phyloP scores from a whole-genome alignment of 2,797 vertebrate genomes.

The Darevskia mixta region DNA sequence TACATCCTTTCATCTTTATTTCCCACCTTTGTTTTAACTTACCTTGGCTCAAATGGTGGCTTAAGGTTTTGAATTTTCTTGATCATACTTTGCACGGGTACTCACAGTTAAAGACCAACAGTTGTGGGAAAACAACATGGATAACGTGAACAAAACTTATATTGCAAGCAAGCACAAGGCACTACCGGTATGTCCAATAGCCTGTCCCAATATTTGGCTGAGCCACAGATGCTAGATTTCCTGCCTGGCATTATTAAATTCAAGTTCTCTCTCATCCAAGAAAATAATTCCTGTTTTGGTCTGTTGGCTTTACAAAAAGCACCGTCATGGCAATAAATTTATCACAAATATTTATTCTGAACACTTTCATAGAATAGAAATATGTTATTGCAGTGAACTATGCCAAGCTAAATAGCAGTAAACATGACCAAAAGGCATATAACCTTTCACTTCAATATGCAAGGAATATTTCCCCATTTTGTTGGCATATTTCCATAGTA shows the following conservation, averaged over 20 bases:
- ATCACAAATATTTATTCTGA: neutral
- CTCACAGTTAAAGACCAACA: neutral
- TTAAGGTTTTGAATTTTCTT: constrained; percentile 13
- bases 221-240: neutral
- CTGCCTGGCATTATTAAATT: neutral
- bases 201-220: neutral
- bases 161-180: neutral
- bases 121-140: neutral
- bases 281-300: neutral
- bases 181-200: neutral
- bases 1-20: neutral
- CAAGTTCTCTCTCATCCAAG: neutral
- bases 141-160: neutral
- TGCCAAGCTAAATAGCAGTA: constrained; percentile 26
- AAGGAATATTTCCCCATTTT: constrained; percentile 23
- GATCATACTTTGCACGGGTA: neutral
- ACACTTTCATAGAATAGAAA: constrained; percentile 9
- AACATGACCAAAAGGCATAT: constrained; percentile 37
- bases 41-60: neutral
- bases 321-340: neutral
- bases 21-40: neutral
- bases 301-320: neutral
- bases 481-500: constrained; percentile 32
- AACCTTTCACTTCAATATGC: constrained; percentile 17
- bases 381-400: neutral